Base-by-base conservation (phyloP, 2,797 vertebrate genomes). In the Scyliorhinus canicula region DNA sequence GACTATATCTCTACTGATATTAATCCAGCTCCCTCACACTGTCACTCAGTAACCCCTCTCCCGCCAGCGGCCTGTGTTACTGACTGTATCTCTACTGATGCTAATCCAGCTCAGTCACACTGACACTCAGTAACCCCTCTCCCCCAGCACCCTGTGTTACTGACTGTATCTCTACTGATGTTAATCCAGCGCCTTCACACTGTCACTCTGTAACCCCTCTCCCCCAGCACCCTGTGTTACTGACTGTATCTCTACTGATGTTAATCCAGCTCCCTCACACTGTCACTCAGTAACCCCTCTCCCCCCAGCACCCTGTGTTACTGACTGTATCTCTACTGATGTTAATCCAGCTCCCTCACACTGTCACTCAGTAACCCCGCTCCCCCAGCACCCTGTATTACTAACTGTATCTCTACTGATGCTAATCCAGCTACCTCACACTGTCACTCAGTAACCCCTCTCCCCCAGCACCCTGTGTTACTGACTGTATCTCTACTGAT, bases 281-380 rank as follows among this genome's bases (percentile, higher is more conserved):
- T 79, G 74, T 79, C 74, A 40, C 74, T 79, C 74, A 79, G n/a
- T 79, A 79, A 79, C n/a, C n/a, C 74, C 74, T 79, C 74, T 79
- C n/a, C 74, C 74, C 74, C 74, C 74, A 79, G 74, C 3, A 1
- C n/a, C 14, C 74, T 40, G 74, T 79, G 74, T 79, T 79, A 79
- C 74, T 79, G 74, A 79, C 74, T 79, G 74, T 79, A 44, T 79
- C 74, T 79, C 2, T 6, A 79, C 40, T 21, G 77, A 79, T 79
- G 77, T 79, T 79, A 79, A 79, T 79, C 77, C 77, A 40, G 16
- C 40, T 79, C 77, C 77, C 40, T 44, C 77, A 79, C 77, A 79
- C 40, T 79, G 77, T 79, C 77, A 79, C 77, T 79, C 77, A 79
- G 40, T 79, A 79, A 44, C n/a, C 14, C 77, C 40, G 44, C 77